Base-by-base conservation (phyloP, 2,797 vertebrate genomes). In the Dendrocincla tyrannina region DNA sequence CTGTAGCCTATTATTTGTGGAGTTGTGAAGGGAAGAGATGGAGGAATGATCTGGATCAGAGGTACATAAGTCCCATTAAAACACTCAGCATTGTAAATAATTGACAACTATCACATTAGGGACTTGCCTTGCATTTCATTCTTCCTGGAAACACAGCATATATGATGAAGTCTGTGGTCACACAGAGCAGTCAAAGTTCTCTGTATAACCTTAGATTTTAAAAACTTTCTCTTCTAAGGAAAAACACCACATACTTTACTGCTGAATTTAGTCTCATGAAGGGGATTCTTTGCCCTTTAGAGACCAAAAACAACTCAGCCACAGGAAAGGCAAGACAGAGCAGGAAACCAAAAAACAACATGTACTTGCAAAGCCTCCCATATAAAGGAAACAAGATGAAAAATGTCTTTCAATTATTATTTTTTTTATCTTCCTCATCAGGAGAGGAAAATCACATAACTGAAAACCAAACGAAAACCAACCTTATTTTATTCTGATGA, bases 21-120 rank as follows among this genome's bases (percentile, higher is more conserved):
- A 83, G 78, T 87, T 80, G 58, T 91, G 25, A 94, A 73, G 56
- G 64, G 37, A 91, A 88, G 74, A 74, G 37, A 60, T 4, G 11
- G 37, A 93, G 89, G 97, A 97, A 97, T 94, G 11, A 91, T 78
- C 73, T 84, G 85, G 23, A 97, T 69, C 86, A 93, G 75, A 94
- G 63, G 73, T 95, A 84, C 91, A 83, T 97, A 97, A 97, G 66
- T 91, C 76, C 92, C 94, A 96, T 97, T 98, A 95, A 94, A 97
- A 93, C 96, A 97, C 93, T 98, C 96, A 97, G 35, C 92, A 91
- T 55, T 88, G 46, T 98, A 97, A 98, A 98, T 98, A 98, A 98
- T 98, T 98, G 81, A 98, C 83, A 96, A 30, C 88, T 77, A 89
- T 64, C 86, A 73, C 94, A 97, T 96, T 81, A 93, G 80, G 89